These are phyloP conservation scores for Chaetura pelagica DNA, from an alignment of 2,113 vertebrate genomes.

Conservation along the genomic window DNA sequence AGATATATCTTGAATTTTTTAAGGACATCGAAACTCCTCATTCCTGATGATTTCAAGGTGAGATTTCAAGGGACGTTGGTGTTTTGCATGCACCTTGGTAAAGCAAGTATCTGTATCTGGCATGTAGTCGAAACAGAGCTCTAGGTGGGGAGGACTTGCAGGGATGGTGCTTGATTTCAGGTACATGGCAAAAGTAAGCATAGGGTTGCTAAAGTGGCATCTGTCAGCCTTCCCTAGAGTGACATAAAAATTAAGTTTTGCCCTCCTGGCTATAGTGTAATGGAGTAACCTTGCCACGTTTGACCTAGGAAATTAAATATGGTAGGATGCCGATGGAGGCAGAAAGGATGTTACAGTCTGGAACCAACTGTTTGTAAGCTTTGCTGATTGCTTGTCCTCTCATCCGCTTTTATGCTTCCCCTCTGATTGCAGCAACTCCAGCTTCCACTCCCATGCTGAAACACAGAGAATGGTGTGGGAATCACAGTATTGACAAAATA, in stretches of 20 bases:
- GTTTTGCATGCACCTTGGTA: background rate
- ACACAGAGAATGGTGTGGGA: background rate
- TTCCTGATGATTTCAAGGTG: constrained; percentile 99
- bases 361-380: background rate
- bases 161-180: background rate
- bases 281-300: background rate
- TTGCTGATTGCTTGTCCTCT: background rate
- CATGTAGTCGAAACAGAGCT: background rate
- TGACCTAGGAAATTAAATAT: background rate
- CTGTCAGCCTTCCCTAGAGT: background rate
- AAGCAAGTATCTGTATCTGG: background rate
- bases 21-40: constrained; percentile 97
- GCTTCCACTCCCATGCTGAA: constrained; percentile 11
- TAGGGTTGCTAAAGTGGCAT: background rate
- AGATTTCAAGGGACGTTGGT: constrained; percentile 68
- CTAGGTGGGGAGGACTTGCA: background rate
- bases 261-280: background rate
- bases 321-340: background rate
- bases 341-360: background rate
- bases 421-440: background rate
- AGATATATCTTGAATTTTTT: constrained; percentile 99
- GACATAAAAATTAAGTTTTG: background rate
- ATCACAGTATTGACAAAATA: constrained; percentile 43
- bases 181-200: background rate
- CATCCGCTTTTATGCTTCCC: background rate